Conservation (phyloP, 2,113 vertebrate species). For the Eretmochelys imbricata region DNA sequence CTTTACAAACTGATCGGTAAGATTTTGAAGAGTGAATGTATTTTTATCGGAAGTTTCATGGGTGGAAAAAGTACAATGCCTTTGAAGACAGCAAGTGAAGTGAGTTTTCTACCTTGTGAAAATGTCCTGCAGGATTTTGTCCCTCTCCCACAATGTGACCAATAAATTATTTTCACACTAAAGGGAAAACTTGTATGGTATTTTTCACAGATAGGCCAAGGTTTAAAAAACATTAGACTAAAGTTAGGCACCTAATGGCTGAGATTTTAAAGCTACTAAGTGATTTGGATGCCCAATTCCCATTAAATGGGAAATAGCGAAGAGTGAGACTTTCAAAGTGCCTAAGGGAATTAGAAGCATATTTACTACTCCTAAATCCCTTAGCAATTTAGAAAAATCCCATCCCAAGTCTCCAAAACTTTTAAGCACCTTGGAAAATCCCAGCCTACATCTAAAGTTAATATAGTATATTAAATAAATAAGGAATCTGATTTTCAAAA, state of each 20-base stretch:
- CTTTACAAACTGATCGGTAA: not conserved
- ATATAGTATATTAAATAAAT: not conserved
- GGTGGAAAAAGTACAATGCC: not conserved
- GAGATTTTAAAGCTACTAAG: not conserved
- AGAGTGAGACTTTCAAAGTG: rapidly evolving
- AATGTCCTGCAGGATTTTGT: not conserved
- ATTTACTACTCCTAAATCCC: not conserved
- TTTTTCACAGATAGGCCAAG: not conserved
- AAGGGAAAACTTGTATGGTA: not conserved
- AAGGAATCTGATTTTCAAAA: not conserved
- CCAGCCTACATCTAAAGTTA: not conserved
- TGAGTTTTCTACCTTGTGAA: not conserved
- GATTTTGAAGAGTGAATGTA: not conserved
- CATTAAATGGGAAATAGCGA: not conserved
- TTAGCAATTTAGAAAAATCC: rapidly evolving
- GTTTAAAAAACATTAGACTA: not conserved
- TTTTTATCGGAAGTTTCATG: not conserved
- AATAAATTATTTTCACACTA: not conserved
- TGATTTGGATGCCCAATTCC: not conserved
- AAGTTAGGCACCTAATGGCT: not conserved
- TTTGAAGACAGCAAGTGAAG: not conserved
- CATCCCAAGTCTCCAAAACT: not conserved
- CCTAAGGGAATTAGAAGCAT: not conserved
- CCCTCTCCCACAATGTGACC: not conserved
- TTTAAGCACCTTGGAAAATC: not conserved